Base-by-base conservation (phyloP, 2,888 invertebrate species). In the Xylophagus ater region DNA sequence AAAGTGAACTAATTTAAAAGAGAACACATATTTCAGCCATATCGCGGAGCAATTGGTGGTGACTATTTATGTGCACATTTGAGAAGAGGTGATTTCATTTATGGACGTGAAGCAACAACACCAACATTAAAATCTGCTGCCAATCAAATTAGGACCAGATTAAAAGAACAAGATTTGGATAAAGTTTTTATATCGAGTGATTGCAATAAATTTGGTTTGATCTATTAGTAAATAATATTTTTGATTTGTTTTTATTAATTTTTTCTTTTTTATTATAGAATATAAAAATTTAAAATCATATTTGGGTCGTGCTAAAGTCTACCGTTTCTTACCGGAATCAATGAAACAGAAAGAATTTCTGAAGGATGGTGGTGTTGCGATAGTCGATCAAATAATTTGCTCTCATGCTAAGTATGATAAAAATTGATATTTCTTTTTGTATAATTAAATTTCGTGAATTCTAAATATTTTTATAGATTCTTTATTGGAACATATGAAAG, bases 301-400 rank as follows among this genome's bases (percentile, higher is more conserved):
- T 17, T 50, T 60, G 17, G 42, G 37, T n/a, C 51, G 57, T 18
- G 53, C 51, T 2, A 52, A 52, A 6, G 50, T 57, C 4, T 51
- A 55, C 3, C 57, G 59, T 20, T 65, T 58, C 33, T 49, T 46
- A 3, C 51, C 60, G 1, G 60, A 62, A 30, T 56, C 58, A 6
- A 43, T 53, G 24, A 47, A 48, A 9, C 57, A 63, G 40, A 55
- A 59, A 4, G 38, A 52, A 3, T 28, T 47, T 21, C 49, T 65
- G 0, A 61, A 74, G 57, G 90, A 92, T 57, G 94, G 94, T 2
- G 89, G 87, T 2, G 58, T 86, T 17, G 92, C 96, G 1, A 87
- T 96, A 40, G 78, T 96, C 34, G 96, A 97, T 58, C 96, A 98
- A 69, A 86, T 94, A 53, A 85, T 98, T 49, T 90, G 92, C 64